Conservation (phyloP, 2,888 invertebrate genomes). For the Synergus laeviventris region DNA sequence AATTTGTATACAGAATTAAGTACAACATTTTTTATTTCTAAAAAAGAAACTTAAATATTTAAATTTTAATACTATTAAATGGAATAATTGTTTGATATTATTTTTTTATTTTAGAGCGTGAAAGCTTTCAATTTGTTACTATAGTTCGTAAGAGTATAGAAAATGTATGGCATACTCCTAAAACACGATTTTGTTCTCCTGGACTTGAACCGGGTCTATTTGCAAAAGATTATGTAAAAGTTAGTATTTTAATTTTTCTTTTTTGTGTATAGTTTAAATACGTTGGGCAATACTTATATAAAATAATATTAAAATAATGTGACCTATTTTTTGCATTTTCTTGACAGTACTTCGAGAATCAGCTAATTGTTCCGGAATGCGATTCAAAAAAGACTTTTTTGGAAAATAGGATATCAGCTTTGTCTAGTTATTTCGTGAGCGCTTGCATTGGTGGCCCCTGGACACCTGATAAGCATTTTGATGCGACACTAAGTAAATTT, state of each 20-base stretch:
- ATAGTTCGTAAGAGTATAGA: conserved; percentile 82
- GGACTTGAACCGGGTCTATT: conserved; percentile 79
- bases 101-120: conserved; percentile 68
- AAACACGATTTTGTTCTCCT: conserved; percentile 88
- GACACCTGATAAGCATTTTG: conserved; percentile 82
- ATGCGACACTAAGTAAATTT: conserved; percentile 81
- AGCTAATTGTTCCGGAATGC: conserved; percentile 84
- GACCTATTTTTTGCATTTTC: conserved; percentile 32
- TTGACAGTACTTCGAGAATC: conserved; percentile 84
- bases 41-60: conserved; percentile 45
- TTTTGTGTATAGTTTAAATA: neutral
- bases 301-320: conserved; percentile 31
- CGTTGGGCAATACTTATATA: neutral
- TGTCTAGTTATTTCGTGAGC: conserved; percentile 85
- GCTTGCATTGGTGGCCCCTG: conserved; percentile 93
- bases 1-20: neutral
- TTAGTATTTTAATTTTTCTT: conserved; percentile 35
- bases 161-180: conserved; percentile 80
- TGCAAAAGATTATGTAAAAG: conserved; percentile 48
- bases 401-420: conserved; percentile 86
- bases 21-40: conserved; percentile 15
- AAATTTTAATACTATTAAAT: too few species aligned
- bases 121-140: conserved; percentile 77
- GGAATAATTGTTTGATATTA: conserved; percentile 56
- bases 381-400: conserved; percentile 82